phyloP scores from a whole-genome alignment of 2,797 vertebrate genomes.

The Artibeus lituratus region DNA sequence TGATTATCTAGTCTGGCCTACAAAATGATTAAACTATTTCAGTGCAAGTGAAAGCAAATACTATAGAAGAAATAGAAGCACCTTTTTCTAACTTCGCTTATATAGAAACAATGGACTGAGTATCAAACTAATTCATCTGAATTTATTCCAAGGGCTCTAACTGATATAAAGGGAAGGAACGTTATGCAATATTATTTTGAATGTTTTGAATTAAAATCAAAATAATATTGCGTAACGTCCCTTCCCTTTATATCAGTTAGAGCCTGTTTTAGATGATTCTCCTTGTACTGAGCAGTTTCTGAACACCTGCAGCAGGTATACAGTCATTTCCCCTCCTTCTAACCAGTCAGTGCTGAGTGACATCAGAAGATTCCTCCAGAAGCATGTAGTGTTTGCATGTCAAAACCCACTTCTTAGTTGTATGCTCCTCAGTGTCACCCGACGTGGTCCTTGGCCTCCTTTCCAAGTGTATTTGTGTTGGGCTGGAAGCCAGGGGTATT shows the following conservation, averaged over 20 bases:
- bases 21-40: neutral
- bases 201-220: neutral
- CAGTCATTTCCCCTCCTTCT: neutral
- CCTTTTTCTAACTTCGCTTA: neutral
- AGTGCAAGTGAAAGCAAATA: neutral
- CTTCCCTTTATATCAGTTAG: too few species aligned
- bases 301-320: neutral
- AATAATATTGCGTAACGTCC: too few species aligned
- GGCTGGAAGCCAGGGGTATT: constrained; percentile 76
- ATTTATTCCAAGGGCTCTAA: neutral
- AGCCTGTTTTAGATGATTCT: neutral
- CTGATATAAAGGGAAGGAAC: neutral
- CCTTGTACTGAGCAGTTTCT: neutral
- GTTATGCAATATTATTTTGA: neutral
- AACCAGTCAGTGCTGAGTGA: neutral
- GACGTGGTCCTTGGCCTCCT: constrained; percentile 52
- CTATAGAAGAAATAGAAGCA: neutral
- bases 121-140: constrained; percentile 3
- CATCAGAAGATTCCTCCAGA: constrained; percentile 35
- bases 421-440: constrained; percentile 66
- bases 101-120: neutral
- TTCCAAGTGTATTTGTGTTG: constrained; percentile 75
- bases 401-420: constrained; percentile 58
- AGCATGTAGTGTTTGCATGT: neutral
- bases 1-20: neutral